Conservation (phyloP, 2,113 vertebrate species). For the Odobenus rosmarus region DNA sequence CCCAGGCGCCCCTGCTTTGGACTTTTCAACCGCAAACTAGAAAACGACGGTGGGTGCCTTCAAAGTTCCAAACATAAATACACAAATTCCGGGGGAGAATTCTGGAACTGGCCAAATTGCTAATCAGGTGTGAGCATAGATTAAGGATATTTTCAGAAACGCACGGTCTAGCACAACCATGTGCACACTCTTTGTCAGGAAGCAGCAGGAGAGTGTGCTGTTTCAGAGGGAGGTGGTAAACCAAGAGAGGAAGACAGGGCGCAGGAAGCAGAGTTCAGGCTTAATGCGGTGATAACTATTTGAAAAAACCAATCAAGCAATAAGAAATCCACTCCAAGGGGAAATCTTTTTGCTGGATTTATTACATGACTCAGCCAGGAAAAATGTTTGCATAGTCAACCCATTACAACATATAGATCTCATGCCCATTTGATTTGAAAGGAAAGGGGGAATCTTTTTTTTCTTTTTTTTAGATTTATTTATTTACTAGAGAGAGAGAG, state of each 20-base stretch:
- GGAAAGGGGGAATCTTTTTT: background rate
- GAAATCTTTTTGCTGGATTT: background rate
- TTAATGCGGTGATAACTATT: accelerated
- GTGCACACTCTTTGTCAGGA: background rate
- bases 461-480: background rate
- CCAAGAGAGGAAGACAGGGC: background rate
- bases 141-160: background rate
- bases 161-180: accelerated
- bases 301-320: background rate
- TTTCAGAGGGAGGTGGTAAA: background rate
- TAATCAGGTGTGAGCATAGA: background rate
- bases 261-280: background rate
- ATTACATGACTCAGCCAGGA: background rate
- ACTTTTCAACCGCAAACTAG: background rate
- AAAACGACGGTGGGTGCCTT: background rate
- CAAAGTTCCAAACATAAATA: background rate
- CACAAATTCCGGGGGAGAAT: background rate
- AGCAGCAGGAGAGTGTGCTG: background rate
- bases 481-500: background rate
- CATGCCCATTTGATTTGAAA: background rate
- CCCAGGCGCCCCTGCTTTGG: background rate
- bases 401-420: background rate
- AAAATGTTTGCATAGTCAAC: background rate
- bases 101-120: background rate
- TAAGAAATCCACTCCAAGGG: background rate